phyloP scores from a whole-genome alignment of 2,888 invertebrate genomes.

The Stegana nigrithorax region DNA sequence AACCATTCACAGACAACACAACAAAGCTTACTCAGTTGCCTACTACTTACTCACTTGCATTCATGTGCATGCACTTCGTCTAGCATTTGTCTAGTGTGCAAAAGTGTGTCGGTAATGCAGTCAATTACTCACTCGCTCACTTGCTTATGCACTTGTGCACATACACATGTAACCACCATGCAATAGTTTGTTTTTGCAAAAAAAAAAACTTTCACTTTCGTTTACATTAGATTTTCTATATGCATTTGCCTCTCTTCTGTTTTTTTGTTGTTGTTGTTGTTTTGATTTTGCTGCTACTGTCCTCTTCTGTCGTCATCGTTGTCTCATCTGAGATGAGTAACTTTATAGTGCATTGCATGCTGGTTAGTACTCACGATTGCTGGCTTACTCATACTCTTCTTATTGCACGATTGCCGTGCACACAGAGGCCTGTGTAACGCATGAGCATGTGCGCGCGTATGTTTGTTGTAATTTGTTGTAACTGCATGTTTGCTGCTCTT shows the following conservation, averaged over 20 bases:
- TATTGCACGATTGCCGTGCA: too few relatives aligned
- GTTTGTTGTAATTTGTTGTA: too few relatives aligned
- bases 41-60: too few relatives aligned
- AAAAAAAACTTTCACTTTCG: slow-evolving; percentile 53
- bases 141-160: neutral
- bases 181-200: slow-evolving; percentile 51
- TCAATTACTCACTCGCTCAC: neutral
- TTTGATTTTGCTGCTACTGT: slow-evolving; percentile 21
- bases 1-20: neutral
- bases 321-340: too few relatives aligned
- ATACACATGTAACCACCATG: neutral
- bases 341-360: too few relatives aligned
- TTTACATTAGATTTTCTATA: neutral
- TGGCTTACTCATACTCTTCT: too few relatives aligned
- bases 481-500: too few relatives aligned
- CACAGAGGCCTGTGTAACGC: too few relatives aligned
- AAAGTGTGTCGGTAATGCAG: neutral
- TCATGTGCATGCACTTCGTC: neutral
- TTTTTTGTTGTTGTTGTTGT: neutral
- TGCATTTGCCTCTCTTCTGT: neutral
- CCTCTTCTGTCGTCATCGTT: slow-evolving; percentile 6
- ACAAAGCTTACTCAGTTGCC: too few relatives aligned
- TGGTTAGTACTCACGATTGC: too few relatives aligned
- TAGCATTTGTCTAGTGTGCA: neutral
- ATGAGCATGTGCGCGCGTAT: too few relatives aligned